These are phyloP conservation scores for Plecotus auritus DNA, from an alignment of 2,113 vertebrate species.

Conservation along the genomic window DNA sequence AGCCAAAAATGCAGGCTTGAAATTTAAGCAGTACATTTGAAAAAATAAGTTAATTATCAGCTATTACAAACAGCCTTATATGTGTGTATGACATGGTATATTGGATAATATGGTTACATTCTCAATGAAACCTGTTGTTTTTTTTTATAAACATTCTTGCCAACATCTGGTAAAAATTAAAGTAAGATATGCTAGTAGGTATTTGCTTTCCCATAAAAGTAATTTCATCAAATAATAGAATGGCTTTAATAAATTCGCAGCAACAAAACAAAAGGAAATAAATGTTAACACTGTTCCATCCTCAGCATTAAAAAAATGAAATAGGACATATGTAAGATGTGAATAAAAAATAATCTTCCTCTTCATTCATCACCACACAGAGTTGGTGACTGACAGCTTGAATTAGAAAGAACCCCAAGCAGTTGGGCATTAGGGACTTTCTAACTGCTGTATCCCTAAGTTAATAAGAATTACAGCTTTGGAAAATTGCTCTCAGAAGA, in stretches of 20 bases:
- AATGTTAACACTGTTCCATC: not conserved
- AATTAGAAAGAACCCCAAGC: not conserved
- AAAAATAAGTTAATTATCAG: not conserved
- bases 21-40: not conserved
- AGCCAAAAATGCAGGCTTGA: not conserved
- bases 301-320: not conserved
- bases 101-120: not conserved
- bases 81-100: too few relatives aligned
- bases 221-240: constrained; percentile 3
- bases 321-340: not conserved
- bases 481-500: constrained; percentile 39
- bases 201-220: not conserved
- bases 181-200: not conserved
- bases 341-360: not conserved
- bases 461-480: constrained; percentile 42
- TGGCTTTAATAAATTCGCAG: not conserved
- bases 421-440: not conserved
- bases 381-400: constrained; percentile 4
- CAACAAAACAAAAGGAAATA: not conserved
- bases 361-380: not conserved
- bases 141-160: not conserved
- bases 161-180: constrained; percentile 15
- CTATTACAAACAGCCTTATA: not conserved
- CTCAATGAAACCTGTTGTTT: not conserved
- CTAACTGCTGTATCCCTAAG: not conserved